Conservation (phyloP, 2,888 invertebrate genomes). For the Sycophila texana region DNA sequence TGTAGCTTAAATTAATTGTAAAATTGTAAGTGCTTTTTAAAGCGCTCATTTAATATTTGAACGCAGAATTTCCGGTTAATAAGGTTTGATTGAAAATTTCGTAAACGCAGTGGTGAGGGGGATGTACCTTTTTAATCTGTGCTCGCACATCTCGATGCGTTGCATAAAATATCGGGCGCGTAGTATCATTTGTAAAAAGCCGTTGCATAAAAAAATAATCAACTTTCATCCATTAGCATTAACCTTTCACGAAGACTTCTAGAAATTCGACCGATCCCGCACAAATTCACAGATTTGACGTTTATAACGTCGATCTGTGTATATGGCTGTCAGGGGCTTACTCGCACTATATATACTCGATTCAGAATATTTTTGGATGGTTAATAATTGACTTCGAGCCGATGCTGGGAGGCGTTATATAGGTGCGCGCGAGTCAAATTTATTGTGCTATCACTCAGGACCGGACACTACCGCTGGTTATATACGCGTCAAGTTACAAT, state of each 20-base stretch:
- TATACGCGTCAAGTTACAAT: slow-evolving; percentile 9
- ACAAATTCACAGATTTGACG: not conserved
- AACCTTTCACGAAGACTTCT: not conserved
- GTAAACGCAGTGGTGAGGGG: no score
- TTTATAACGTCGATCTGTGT: not conserved
- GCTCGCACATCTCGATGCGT: no score
- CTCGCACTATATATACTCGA: not conserved
- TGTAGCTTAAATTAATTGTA: no score
- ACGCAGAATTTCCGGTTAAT: no score
- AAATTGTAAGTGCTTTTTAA: no score
- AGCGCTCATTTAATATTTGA: no score
- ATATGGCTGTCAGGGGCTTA: not conserved
- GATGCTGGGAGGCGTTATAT: not conserved
- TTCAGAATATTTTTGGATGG: slow-evolving; percentile 16
- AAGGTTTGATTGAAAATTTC: not conserved
- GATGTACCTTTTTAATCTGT: not conserved
- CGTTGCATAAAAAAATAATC: slow-evolving; percentile 5
- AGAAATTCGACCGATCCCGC: not conserved
- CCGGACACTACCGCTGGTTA: not conserved
- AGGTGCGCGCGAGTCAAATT: slow-evolving; percentile 13
- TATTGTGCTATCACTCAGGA: slow-evolving; percentile 34
- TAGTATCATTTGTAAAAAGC: not conserved
- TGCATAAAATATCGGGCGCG: not conserved
- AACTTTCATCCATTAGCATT: not conserved
- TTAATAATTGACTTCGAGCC: slow-evolving; percentile 24